Base-by-base conservation (phyloP, 2,888 invertebrate genomes). In the Zygogramma bicolorata region DNA sequence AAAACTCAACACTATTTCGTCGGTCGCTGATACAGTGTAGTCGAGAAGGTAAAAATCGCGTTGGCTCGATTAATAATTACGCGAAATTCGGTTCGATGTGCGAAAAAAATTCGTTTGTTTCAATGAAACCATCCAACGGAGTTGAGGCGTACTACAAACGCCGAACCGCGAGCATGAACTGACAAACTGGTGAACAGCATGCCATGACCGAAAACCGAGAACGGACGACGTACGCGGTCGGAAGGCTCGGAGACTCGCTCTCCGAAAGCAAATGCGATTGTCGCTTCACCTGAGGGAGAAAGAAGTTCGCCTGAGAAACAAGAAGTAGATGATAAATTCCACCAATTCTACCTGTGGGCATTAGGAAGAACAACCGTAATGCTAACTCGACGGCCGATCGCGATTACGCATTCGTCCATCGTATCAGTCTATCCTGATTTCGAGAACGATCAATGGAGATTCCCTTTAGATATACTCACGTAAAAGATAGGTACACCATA, bases 201-300 rank as follows among this genome's bases (percentile, higher is more conserved):
- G 83, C 82, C 83, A 82, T 81, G 81, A 81, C 81, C 77, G 83
- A 82, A 81, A 82, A 76, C 82, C 84, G 84, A 84, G 79, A 75
- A 74, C 77, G 63, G 70, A 79, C 83, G 68, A 70, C 74, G 70
- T 65, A 18, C 42, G 57, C 65, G n/a, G 29, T 40, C 27, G 65
- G 53, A 13, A 60, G 40, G 65, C 49, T 62, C 58, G 57, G 62
- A 58, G 71, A 71, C 46, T 68, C 60, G 66, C 63, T 69, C 75
- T 71, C 70, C 69, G 63, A 75, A 80, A 80, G 79, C 78, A 78
- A 80, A 78, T 77, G 81, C 78, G 75, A 78, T 77, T 74, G 77
- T 79, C 77, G 76, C 76, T 68, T 77, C 78, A 78, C 78, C 79
- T 77, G 75, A 76, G 75, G 75, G 70, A 68, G 76, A 77, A 76